Conservation (phyloP, 2,888 invertebrate species). For the Eilema depressum region DNA sequence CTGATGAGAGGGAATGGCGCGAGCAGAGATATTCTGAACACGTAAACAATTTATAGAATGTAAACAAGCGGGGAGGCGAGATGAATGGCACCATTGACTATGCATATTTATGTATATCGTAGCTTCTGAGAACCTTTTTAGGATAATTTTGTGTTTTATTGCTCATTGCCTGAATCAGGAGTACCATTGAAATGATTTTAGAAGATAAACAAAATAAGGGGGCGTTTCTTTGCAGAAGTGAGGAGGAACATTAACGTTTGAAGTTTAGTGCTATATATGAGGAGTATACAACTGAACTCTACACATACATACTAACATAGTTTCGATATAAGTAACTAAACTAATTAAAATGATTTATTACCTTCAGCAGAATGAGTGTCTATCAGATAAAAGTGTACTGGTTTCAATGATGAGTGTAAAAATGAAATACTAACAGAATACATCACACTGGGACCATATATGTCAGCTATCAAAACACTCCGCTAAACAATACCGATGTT, state of each 20-base stretch:
- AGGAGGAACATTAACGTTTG: background rate
- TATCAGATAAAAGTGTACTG: background rate
- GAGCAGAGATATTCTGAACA: background rate
- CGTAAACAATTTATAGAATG: background rate
- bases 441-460: background rate
- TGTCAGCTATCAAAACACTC: conserved; percentile 2
- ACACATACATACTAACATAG: too few relatives aligned
- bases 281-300: too few relatives aligned
- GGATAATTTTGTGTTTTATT: conserved; percentile 2
- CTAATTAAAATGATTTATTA: background rate
- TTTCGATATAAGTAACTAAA: too few relatives aligned
- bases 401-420: background rate
- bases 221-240: background rate
- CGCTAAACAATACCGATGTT: background rate
- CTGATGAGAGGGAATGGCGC: background rate
- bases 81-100: background rate
- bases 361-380: background rate
- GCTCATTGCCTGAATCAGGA: background rate
- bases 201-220: background rate
- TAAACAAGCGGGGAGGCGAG: background rate
- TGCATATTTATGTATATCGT: background rate
- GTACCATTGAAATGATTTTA: background rate
- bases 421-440: conserved; percentile 1
- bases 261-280: background rate
- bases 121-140: background rate